Base-by-base conservation (phyloP, 2,888 invertebrate genomes). In the Orchestes rusci region DNA sequence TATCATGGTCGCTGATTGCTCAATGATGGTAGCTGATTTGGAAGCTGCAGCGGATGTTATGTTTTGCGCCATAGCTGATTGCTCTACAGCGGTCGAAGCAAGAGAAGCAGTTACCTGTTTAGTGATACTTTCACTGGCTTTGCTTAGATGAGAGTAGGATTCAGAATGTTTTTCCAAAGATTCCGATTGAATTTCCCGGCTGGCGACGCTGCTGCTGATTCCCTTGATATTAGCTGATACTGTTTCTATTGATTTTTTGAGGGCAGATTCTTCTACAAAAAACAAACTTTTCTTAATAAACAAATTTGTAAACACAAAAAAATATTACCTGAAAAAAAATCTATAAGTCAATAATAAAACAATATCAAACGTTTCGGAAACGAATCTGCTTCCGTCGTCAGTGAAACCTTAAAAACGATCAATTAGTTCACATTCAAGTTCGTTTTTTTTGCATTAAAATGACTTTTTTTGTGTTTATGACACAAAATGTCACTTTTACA, bases 241-340 rank as follows among this genome's bases (percentile, higher is more conserved):
- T 16, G 42, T 28, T 48, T 54, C 54, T 16, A 43, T 53, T 3
- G 53, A 47, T 30, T 49, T 51, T 41, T 51, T 56, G 30, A 57
- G 41, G 17, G 56, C 54, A 23, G 56, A 51, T 29, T 51, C 50
- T 42, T 59, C 59, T 57, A 50, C 40, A 54, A 54, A 31, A 17
- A n/a, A n/a, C n/a, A n/a, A n/a, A n/a, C n/a, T n/a, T n/a, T n/a
- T n/a, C n/a, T n/a, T n/a, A n/a, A n/a, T n/a, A n/a, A n/a, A n/a
- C n/a, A n/a, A n/a, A n/a, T n/a, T n/a, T n/a, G n/a, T n/a, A n/a
- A n/a, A n/a, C n/a, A n/a, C n/a, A n/a, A n/a, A n/a, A n/a, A n/a
- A n/a, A n/a, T n/a, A n/a, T n/a, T n/a, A n/a, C n/a, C n/a, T n/a
- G n/a, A n/a, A n/a, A n/a, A n/a, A n/a, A n/a, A n/a, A n/a, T n/a